These are phyloP conservation scores for Etia nguti DNA, from an alignment of 2,113 vertebrate species.

Conservation along the genomic window DNA sequence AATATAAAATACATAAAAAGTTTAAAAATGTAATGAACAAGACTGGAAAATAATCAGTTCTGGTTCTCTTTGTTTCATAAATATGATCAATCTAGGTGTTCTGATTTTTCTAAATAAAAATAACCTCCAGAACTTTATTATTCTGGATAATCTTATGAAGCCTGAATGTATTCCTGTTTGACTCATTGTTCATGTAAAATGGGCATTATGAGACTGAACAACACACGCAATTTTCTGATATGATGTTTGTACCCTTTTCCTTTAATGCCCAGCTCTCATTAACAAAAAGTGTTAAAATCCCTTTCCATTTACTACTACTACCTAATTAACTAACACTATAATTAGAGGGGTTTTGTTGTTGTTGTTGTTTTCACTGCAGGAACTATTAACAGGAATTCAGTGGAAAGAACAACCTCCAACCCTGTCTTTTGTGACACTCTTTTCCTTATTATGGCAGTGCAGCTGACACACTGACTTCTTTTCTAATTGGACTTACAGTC, in stretches of 20 bases:
- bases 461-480: background rate
- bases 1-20: background rate
- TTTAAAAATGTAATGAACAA: background rate
- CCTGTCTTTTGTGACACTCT: conserved; percentile 24
- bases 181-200: background rate
- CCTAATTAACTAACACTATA: conserved; percentile 12
- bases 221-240: background rate
- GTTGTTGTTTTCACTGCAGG: background rate
- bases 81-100: background rate
- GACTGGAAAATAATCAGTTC: background rate
- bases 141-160: background rate
- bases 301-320: conserved; percentile 10
- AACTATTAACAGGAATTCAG: conserved; percentile 16
- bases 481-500: background rate
- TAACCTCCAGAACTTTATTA: background rate
- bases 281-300: background rate
- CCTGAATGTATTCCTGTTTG: background rate
- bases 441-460: background rate
- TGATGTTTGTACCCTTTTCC: background rate
- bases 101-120: background rate
- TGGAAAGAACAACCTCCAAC: conserved; percentile 27
- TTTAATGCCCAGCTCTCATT: background rate
- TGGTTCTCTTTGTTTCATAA: background rate
- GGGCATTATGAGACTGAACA: background rate
- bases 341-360: conserved; percentile 29